These are phyloP conservation scores for Sinonovacula constricta DNA, from an alignment of 1,140 invertebrate species.

Conservation along the genomic window DNA sequence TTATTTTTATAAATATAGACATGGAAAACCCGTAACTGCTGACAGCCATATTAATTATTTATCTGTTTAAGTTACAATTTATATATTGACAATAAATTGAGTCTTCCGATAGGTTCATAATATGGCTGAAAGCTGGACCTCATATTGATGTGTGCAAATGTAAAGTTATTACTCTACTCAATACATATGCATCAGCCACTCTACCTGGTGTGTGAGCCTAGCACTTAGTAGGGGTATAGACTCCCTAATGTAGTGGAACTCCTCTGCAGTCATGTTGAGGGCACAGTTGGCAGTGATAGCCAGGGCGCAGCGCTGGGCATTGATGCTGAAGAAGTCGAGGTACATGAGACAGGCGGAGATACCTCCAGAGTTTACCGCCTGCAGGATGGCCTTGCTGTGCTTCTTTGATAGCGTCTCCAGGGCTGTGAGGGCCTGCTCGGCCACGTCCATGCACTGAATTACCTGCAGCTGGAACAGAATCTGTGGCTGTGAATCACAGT, in stretches of 20 bases:
- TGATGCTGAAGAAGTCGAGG: slow-evolving; percentile 97
- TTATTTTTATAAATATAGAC: too few relatives aligned
- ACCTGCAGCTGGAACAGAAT: slow-evolving; percentile 89
- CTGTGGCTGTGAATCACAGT: too few relatives aligned
- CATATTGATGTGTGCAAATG: too few relatives aligned
- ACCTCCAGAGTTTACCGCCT: slow-evolving; percentile 90
- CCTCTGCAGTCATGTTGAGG: slow-evolving; percentile 94
- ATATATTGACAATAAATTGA: too few relatives aligned
- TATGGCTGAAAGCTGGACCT: too few relatives aligned
- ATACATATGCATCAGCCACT: too few relatives aligned
- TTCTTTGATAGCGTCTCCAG: slow-evolving; percentile 97
- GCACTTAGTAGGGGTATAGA: slow-evolving; percentile 92
- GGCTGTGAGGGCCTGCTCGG: slow-evolving; percentile 97
- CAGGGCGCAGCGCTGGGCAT: slow-evolving; percentile 94
- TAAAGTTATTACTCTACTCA: too few relatives aligned
- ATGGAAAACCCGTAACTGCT: too few relatives aligned
- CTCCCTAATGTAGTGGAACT: slow-evolving; percentile 94
- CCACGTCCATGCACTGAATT: slow-evolving; percentile 99
- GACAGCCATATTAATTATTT: too few relatives aligned
- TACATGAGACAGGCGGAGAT: slow-evolving; percentile 97
- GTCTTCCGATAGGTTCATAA: too few relatives aligned
- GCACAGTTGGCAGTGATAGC: slow-evolving; percentile 98
- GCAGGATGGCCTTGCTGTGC: slow-evolving; percentile 97
- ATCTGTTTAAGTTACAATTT: too few relatives aligned
- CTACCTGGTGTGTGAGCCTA: slow-evolving; percentile 91